phyloP scores from a whole-genome alignment of 2,113 vertebrate species.

The Rattus norvegicus region DNA sequence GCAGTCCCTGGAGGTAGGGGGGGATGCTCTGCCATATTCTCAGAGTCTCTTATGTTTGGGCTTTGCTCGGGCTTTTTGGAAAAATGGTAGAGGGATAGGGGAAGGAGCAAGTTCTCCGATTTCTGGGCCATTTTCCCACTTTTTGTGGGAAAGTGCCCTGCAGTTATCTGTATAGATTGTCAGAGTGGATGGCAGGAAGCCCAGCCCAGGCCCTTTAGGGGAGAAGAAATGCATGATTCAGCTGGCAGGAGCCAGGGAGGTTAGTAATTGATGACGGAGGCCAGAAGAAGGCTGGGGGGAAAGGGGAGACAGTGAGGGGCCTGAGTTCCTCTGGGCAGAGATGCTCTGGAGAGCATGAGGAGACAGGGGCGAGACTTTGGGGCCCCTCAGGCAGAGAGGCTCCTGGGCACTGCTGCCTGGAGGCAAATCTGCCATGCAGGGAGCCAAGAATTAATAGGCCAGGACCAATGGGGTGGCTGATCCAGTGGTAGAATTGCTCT shows the following conservation, averaged over 20 bases:
- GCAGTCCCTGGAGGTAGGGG: not conserved
- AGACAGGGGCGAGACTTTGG: not conserved
- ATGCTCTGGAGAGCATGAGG: not conserved
- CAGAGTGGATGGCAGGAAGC: conserved; percentile 53
- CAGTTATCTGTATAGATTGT: conserved; percentile 67
- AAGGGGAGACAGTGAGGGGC: not conserved
- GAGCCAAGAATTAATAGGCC: conserved; percentile 69
- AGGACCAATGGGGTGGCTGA: conserved; percentile 1
- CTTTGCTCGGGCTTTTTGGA: conserved; percentile 1
- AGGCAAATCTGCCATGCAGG: not conserved
- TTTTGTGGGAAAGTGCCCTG: conserved; percentile 56
- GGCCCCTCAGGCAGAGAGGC: not conserved
- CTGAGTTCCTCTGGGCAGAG: not conserved
- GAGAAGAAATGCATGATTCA: conserved; percentile 64
- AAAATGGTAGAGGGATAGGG: not conserved
- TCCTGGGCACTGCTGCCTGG: conserved; percentile 46
- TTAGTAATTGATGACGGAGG: not conserved
- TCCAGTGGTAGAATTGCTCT: conserved; percentile 40
- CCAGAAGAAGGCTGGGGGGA: not conserved
- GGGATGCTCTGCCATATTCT: not conserved
- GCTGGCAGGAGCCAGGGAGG: not conserved
- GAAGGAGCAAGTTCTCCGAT: conserved; percentile 55
- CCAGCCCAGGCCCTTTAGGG: conserved; percentile 55
- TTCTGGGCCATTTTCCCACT: conserved; percentile 56
- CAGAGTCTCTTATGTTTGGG: not conserved